Conservation (phyloP, 2,888 invertebrate genomes). For the Diadromus collaris region DNA sequence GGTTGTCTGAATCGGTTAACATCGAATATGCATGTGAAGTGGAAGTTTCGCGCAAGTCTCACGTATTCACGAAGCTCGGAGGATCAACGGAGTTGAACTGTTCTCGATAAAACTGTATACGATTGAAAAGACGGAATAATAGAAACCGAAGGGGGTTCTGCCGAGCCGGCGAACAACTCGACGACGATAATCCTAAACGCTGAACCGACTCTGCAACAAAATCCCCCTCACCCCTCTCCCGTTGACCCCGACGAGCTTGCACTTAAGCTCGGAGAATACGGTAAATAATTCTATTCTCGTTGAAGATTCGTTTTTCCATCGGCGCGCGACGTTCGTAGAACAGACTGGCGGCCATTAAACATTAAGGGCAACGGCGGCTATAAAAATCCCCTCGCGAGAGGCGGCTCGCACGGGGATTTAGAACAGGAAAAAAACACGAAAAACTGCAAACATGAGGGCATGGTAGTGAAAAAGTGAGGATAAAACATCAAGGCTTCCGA, state of each 20-base stretch:
- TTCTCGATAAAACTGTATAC: neutral
- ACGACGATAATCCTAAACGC: conserved; percentile 61
- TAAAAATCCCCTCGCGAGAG: conserved; percentile 65
- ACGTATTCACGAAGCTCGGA: neutral
- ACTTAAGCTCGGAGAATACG: conserved; percentile 61
- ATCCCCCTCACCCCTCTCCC: neutral
- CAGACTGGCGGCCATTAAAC: conserved; percentile 69
- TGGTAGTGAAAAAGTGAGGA: neutral
- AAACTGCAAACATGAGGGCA: conserved; percentile 12
- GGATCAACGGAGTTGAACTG: neutral
- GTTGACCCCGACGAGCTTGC: conserved; percentile 44
- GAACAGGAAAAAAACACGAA: conserved; percentile 39
- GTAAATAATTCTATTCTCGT: conserved; percentile 67
- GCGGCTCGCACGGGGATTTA: conserved; percentile 17
- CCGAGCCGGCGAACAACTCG: conserved; percentile 24
- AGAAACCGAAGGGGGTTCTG: conserved; percentile 18
- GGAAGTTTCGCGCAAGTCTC: neutral
- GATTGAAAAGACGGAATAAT: neutral
- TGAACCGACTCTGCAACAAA: conserved; percentile 63
- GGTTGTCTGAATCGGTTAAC: neutral
- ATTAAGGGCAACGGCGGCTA: conserved; percentile 69
- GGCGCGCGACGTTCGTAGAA: conserved; percentile 31
- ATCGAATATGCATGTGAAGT: neutral
- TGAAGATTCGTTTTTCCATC: conserved; percentile 45
- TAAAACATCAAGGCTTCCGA: neutral